phyloP scores from a whole-genome alignment of 1,140 invertebrate species.

The Tetramorium parvispinum region DNA sequence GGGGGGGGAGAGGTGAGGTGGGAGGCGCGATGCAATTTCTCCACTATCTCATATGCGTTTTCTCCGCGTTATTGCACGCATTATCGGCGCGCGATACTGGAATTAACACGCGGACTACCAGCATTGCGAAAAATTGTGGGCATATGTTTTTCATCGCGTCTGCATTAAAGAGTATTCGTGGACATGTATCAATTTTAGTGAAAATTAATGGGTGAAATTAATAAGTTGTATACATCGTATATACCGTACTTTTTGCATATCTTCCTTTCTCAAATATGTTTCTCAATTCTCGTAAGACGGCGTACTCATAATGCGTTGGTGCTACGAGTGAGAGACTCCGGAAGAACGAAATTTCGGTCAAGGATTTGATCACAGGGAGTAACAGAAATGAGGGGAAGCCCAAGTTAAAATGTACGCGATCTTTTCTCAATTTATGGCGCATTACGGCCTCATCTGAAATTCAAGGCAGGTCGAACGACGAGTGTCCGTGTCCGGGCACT shows the following conservation, averaged over 20 bases:
- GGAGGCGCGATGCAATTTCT: slow-evolving; percentile 22
- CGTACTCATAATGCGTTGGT: neutral
- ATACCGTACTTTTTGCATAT: neutral
- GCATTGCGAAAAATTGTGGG: neutral
- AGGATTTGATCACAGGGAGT: neutral
- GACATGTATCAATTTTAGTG: neutral
- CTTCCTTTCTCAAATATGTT: neutral
- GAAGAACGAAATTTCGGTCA: slow-evolving; percentile 6
- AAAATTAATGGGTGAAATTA: slow-evolving; percentile 14
- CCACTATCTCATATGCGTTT: slow-evolving; percentile 31
- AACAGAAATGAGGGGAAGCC: neutral
- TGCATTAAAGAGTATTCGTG: neutral
- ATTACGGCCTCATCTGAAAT: slow-evolving; percentile 34
- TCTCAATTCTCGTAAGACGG: neutral
- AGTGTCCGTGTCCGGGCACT: neutral
- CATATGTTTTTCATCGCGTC: neutral
- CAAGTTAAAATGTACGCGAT: neutral
- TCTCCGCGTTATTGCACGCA: slow-evolving; percentile 41
- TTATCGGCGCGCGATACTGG: slow-evolving; percentile 39
- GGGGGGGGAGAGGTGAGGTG: neutral
- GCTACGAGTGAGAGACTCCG: neutral
- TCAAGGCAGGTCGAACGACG: slow-evolving; percentile 7
- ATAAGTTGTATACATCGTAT: too few relatives aligned
- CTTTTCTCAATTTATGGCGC: slow-evolving; percentile 19
- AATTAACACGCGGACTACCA: neutral